phyloP scores from a whole-genome alignment of 2,888 invertebrate species.

The Cerceris rybyensis region DNA sequence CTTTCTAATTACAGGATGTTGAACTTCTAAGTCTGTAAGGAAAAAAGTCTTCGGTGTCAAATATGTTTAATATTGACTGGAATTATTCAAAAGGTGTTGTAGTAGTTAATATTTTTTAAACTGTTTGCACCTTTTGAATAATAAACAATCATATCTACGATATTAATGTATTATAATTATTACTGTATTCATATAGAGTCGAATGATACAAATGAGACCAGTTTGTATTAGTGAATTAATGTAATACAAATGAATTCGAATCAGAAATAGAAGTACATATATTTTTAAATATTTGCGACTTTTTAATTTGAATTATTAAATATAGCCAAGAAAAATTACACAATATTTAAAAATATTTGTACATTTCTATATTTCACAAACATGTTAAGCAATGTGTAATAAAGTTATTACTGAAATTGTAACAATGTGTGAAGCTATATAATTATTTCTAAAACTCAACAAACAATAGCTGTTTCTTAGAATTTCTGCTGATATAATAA shows the following conservation, averaged over 20 bases:
- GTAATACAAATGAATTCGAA: too few relatives aligned
- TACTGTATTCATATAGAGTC: too few relatives aligned
- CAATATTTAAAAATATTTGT: slow-evolving; percentile 11
- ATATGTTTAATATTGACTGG: not conserved
- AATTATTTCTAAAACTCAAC: too few relatives aligned
- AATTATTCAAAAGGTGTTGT: not conserved
- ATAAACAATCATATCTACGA: too few relatives aligned
- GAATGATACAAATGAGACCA: too few relatives aligned
- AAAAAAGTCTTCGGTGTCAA: slow-evolving; percentile 19
- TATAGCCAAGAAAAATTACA: slow-evolving; percentile 15
- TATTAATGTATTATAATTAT: too few relatives aligned
- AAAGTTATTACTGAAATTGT: not conserved
- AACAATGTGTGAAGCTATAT: not conserved
- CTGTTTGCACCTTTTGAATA: too few relatives aligned
- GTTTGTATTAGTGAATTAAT: too few relatives aligned
- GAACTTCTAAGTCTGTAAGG: slow-evolving; percentile 22
- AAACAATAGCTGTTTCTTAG: too few relatives aligned
- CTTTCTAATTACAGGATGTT: slow-evolving; percentile 44
- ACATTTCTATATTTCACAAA: slow-evolving; percentile 18
- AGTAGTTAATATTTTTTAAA: not conserved
- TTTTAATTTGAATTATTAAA: slow-evolving; percentile 10
- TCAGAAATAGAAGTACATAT: not conserved
- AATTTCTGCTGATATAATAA: too few relatives aligned
- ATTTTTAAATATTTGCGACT: not conserved
- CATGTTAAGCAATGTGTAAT: not conserved